A percentile compares a stretch with the other conserved stretches of the same genome.
phyloP scores from a whole-genome alignment of 2,888 invertebrate species.

The Mesorhabditis sp. region DNA sequence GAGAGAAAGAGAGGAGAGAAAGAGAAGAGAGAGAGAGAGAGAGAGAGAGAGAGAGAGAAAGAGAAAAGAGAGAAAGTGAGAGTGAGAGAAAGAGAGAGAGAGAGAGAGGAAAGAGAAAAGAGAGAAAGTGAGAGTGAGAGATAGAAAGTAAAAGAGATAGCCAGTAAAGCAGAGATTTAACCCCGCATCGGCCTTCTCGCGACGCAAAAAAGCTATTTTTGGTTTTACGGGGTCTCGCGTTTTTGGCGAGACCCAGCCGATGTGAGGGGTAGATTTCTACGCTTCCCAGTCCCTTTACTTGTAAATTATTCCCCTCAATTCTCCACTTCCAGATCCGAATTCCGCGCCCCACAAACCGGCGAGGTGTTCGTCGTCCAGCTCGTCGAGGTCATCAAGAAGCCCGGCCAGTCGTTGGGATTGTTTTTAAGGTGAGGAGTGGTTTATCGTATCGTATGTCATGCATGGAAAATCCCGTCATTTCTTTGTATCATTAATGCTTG shows the following conservation, averaged over 20 bases:
- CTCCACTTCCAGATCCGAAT: slow-evolving; percentile 27
- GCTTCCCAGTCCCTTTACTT: slow-evolving; percentile 8
- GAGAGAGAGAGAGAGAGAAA: slow-evolving; percentile 11
- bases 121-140: slow-evolving; percentile 12
- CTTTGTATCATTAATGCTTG: too few relatives aligned
- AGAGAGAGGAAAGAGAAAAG: slow-evolving; percentile 5
- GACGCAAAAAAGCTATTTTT: too few relatives aligned
- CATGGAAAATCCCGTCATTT: too few relatives aligned
- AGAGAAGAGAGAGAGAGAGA: slow-evolving; percentile 8
- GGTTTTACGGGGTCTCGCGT: too few relatives aligned
- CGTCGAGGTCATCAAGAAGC: slow-evolving; percentile 96
- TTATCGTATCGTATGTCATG: background rate
- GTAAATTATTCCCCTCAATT: slow-evolving; percentile 7
- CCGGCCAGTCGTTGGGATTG: slow-evolving; percentile 88
- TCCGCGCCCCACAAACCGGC: slow-evolving; percentile 23
- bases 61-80: slow-evolving; percentile 7
- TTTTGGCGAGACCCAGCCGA: background rate
- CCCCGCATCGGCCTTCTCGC: background rate
- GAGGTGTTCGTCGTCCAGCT: slow-evolving; percentile 61
- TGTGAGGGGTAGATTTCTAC: background rate
- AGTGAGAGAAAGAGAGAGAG: slow-evolving; percentile 11
- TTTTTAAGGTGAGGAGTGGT: slow-evolving; percentile 64
- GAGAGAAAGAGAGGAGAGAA: slow-evolving; percentile 11
- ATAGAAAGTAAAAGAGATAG: background rate
- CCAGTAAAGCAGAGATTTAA: too few relatives aligned